These are phyloP conservation scores for Cinara cedri DNA, from an alignment of 2,888 invertebrate genomes.

Conservation along the genomic window DNA sequence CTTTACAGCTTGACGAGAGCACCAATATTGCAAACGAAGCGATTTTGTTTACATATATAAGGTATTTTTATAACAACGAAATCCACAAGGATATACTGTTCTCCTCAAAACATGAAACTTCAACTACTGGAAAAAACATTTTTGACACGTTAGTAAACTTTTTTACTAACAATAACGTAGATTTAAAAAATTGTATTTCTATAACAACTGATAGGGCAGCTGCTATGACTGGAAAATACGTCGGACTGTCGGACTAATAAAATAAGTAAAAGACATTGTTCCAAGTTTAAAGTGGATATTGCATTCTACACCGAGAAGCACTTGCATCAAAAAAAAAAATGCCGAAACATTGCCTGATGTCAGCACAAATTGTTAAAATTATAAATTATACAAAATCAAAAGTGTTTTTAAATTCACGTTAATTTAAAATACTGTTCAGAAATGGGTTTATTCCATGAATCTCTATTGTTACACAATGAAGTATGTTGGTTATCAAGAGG, in stretches of 20 bases:
- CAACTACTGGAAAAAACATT: constrained; percentile 18
- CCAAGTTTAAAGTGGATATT: constrained; percentile 20
- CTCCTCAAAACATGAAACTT: constrained; percentile 26
- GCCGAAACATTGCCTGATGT: neutral
- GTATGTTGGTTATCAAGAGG: constrained; percentile 18
- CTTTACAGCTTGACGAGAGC: no score
- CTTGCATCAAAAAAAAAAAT: constrained; percentile 3
- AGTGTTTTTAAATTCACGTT: constrained; percentile 27
- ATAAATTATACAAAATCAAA: constrained; percentile 9
- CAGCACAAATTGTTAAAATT: constrained; percentile 37
- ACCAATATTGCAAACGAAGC: no score
- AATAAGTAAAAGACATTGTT: constrained; percentile 28
- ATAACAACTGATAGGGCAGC: constrained; percentile 30
- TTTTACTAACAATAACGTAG: no score
- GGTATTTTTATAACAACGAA: constrained; percentile 19
- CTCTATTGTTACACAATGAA: constrained; percentile 18
- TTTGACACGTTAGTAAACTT: no score
- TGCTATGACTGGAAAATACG: constrained; percentile 35
- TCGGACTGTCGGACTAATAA: neutral
- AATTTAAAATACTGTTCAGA: constrained; percentile 26
- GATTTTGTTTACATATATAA: constrained; percentile 2
- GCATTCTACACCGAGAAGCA: neutral
- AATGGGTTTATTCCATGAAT: constrained; percentile 7
- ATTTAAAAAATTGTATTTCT: constrained; percentile 17
- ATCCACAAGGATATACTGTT: constrained; percentile 21